Percentiles rank a stretch among this genome's conserved stretches.
These are phyloP conservation scores for Tetrao urogallus DNA, from an alignment of 2,113 vertebrate species.

Conservation along the genomic window DNA sequence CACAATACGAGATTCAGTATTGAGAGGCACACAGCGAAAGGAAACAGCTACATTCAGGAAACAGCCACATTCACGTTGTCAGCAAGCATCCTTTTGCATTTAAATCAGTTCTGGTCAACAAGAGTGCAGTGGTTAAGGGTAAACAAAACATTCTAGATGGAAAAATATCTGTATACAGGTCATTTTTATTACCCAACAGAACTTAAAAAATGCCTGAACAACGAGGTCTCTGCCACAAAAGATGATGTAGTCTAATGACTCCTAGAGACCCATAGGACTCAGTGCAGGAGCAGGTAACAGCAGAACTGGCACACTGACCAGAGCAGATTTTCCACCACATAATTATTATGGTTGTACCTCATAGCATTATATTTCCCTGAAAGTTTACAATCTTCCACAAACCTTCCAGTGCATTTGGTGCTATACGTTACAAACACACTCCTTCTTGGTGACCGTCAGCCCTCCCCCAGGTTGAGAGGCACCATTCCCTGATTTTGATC, in stretches of 20 bases:
- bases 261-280: neutral
- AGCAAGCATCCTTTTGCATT: neutral
- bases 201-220: neutral
- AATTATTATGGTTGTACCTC: neutral
- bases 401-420: neutral
- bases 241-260: neutral
- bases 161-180: neutral
- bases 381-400: neutral
- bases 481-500: neutral
- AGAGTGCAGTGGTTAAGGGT: neutral
- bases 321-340: neutral
- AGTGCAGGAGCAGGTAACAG: fast-evolving
- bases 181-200: neutral
- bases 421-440: neutral
- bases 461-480: neutral
- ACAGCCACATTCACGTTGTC: neutral
- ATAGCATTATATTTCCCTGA: fast-evolving
- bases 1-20: neutral
- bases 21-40: fast-evolving
- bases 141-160: neutral
- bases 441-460: neutral
- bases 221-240: neutral
- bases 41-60: neutral
- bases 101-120: neutral
- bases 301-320: neutral